Percentiles rank a stretch among this genome's conserved stretches.
phyloP scores from a whole-genome alignment of 2,797 vertebrate genomes.

The Streptopelia turtur region DNA sequence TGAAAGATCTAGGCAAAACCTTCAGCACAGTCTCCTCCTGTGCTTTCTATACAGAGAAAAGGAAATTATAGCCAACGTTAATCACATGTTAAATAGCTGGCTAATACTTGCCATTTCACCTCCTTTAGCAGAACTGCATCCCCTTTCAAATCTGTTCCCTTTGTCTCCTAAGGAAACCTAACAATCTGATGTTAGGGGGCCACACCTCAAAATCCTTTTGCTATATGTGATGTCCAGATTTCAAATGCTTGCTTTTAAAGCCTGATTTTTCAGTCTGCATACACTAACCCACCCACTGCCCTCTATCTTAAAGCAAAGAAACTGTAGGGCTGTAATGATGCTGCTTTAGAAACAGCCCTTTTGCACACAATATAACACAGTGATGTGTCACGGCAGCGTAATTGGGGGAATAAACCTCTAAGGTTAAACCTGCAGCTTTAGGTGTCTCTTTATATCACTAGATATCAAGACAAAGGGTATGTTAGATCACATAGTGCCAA shows the following conservation, averaged over 20 bases:
- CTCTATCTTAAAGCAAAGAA: background rate
- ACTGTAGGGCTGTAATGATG: background rate
- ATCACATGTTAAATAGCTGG: background rate
- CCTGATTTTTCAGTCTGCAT: background rate
- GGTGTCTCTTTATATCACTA: background rate
- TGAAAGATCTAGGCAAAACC: background rate
- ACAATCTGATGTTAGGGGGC: background rate
- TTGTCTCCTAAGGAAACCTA: background rate
- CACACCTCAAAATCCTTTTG: background rate
- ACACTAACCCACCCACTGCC: background rate
- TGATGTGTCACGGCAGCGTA: background rate
- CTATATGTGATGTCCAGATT: background rate
- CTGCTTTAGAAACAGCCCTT: background rate
- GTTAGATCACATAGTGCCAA: constrained; percentile 11
- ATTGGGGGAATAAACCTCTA: background rate
- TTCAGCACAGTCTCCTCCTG: background rate
- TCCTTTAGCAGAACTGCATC: background rate
- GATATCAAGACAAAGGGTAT: constrained; percentile 5
- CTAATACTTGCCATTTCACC: background rate
- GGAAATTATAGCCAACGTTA: background rate
- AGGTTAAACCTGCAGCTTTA: background rate
- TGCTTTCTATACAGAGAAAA: background rate
- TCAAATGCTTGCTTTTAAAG: background rate
- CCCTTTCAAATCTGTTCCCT: background rate
- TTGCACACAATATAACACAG: background rate